A percentile compares a stretch with the other conserved stretches of the same genome.
These are phyloP conservation scores for Marronus borbonicus DNA, from an alignment of 2,888 invertebrate genomes.

Conservation along the genomic window DNA sequence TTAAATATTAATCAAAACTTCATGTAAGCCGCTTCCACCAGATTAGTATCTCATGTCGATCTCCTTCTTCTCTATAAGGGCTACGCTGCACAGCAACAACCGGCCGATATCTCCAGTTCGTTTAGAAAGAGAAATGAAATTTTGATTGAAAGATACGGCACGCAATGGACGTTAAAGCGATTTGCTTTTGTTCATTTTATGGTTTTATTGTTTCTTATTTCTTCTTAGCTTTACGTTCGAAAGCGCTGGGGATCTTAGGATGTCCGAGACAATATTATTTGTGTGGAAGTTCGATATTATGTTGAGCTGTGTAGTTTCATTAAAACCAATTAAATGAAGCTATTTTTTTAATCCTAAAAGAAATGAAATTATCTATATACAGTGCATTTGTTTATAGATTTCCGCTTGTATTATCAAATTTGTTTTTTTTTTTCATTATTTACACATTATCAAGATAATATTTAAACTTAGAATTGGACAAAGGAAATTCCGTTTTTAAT, in stretches of 20 bases:
- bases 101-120: background rate
- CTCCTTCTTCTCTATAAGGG: conserved; percentile 30
- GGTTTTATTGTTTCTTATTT: background rate
- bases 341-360: too few relatives aligned
- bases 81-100: conserved; percentile 4
- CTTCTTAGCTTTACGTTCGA: background rate
- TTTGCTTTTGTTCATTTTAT: conserved; percentile 17
- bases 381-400: too few relatives aligned
- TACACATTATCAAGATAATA: too few relatives aligned
- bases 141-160: conserved; percentile 14
- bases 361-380: too few relatives aligned
- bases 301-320: too few relatives aligned
- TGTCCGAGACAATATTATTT: too few relatives aligned
- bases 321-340: too few relatives aligned
- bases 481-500: background rate
- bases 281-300: too few relatives aligned
- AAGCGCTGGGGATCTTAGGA: background rate
- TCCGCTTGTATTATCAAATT: too few relatives aligned
- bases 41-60: conserved; percentile 40
- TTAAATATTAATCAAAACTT: conserved; percentile 48
- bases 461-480: too few relatives aligned
- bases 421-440: too few relatives aligned
- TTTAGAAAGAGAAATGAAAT: conserved; percentile 12
- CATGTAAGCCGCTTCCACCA: conserved; percentile 46
- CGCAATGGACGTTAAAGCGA: conserved; percentile 1